These are phyloP conservation scores for Orius insidiosus DNA, from an alignment of 1,140 invertebrate genomes.

Conservation along the genomic window DNA sequence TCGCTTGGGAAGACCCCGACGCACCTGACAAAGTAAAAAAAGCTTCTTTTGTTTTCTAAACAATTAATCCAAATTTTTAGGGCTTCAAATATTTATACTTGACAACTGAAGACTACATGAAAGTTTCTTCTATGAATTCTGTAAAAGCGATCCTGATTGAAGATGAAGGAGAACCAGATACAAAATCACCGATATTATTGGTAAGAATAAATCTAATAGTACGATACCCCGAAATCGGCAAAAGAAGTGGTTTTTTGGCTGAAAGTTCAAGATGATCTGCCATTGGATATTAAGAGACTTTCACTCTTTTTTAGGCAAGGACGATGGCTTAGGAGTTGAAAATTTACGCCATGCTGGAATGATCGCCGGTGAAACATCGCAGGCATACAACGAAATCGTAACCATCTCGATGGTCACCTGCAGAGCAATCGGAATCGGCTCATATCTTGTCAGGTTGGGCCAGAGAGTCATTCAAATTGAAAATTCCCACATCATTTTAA, in stretches of 20 bases:
- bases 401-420: conserved; percentile 97
- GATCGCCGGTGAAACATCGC: conserved; percentile 94
- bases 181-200: conserved; percentile 91
- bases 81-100: conserved; percentile 95
- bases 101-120: conserved; percentile 80
- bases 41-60: no score
- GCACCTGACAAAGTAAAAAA: conserved; percentile 69
- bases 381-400: conserved; percentile 84
- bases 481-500: conserved; percentile 95
- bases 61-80: no score
- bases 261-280: no score
- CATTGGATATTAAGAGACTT: no score
- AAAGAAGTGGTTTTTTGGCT: no score
- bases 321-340: conserved; percentile 91
- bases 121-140: conserved; percentile 66
- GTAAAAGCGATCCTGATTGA: conserved; percentile 81
- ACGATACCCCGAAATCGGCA: no score
- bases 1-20: conserved; percentile 81
- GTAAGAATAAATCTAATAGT: conserved; percentile 31
- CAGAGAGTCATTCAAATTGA: conserved; percentile 96
- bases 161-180: conserved; percentile 86
- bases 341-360: conserved; percentile 90
- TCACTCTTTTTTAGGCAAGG: conserved; percentile 68
- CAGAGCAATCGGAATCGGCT: conserved; percentile 94
- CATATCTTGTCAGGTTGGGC: conserved; percentile 83